These are phyloP conservation scores for Cossypha niveicapilla DNA, from an alignment of 2,797 vertebrate species.

Conservation along the genomic window DNA sequence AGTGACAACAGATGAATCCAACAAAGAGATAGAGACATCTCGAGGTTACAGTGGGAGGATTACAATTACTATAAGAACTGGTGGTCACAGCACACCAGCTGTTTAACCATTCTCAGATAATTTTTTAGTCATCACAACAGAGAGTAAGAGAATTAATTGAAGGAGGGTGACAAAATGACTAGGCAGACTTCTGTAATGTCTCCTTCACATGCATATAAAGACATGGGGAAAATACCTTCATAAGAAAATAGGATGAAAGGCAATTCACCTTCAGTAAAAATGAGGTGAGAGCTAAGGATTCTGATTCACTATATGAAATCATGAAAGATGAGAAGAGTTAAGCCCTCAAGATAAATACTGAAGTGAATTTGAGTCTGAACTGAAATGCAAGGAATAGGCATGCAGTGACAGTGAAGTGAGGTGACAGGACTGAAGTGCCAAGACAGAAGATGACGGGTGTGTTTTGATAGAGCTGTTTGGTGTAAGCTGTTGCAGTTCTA, in stretches of 20 bases:
- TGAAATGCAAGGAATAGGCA: background rate
- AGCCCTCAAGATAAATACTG: background rate
- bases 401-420: background rate
- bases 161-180: background rate
- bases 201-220: background rate
- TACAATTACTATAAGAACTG: conserved; percentile 46
- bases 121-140: background rate
- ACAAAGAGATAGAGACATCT: conserved; percentile 15
- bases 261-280: background rate
- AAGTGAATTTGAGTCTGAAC: conserved; percentile 9
- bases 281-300: background rate
- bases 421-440: conserved; percentile 6
- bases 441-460: background rate
- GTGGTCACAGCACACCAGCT: conserved; percentile 28
- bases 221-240: background rate
- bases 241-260: background rate
- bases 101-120: conserved; percentile 19
- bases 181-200: background rate
- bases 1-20: conserved; percentile 14
- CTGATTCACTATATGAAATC: background rate
- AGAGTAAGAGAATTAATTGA: background rate
- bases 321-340: background rate
- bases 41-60: background rate
- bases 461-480: conserved; percentile 19
- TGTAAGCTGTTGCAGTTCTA: conserved; percentile 11